These are phyloP conservation scores for Sthenelais limicola DNA, from an alignment of 2,888 invertebrate genomes.

Conservation along the genomic window DNA sequence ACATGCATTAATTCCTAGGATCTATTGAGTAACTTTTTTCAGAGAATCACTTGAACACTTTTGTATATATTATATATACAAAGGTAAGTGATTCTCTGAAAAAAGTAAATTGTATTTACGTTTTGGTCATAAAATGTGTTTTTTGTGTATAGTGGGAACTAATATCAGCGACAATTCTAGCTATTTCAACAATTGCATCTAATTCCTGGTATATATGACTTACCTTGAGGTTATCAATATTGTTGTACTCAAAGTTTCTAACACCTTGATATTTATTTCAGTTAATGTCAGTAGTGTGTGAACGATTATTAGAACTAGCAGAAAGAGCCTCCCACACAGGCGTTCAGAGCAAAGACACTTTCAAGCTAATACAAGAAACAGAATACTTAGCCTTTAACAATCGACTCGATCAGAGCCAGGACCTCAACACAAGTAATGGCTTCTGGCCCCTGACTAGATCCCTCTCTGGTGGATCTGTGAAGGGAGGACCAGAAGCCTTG, in stretches of 20 bases:
- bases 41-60: too few species aligned
- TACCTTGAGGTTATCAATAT: neutral
- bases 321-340: neutral
- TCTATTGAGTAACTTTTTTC: too few species aligned
- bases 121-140: too few species aligned
- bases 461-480: neutral
- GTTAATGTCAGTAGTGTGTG: slow-evolving; percentile 85
- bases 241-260: too few species aligned
- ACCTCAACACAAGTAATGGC: neutral
- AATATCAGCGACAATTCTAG: too few species aligned
- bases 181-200: too few species aligned
- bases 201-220: neutral
- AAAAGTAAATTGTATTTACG: too few species aligned
- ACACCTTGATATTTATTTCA: slow-evolving; percentile 65
- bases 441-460: neutral
- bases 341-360: slow-evolving; percentile 28
- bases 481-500: neutral
- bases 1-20: too few species aligned
- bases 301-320: slow-evolving; percentile 77
- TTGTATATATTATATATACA: too few species aligned
- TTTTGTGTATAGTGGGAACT: too few species aligned
- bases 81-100: too few species aligned
- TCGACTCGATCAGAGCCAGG: neutral
- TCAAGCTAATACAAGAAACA: slow-evolving; percentile 3
- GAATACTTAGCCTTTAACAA: slow-evolving; percentile 21